These are phyloP conservation scores for Smittia aterrima DNA, from an alignment of 2,888 invertebrate genomes.

Conservation along the genomic window DNA sequence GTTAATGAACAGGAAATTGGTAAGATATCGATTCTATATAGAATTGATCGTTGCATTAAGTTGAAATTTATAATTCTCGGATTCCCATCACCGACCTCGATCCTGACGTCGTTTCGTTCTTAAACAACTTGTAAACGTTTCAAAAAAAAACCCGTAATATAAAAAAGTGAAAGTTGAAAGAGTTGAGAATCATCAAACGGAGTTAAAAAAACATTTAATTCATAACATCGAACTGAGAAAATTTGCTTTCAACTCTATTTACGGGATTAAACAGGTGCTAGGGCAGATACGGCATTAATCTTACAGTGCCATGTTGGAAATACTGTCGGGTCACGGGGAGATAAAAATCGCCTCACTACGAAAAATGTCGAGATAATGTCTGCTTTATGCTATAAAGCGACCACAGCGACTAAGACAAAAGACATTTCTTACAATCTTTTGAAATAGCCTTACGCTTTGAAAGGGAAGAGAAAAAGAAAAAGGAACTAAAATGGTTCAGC, in stretches of 20 bases:
- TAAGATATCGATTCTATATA: constrained; percentile 27
- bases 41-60: background rate
- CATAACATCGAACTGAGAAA: too few species aligned
- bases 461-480: background rate
- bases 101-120: too few species aligned
- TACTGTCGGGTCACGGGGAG: background rate
- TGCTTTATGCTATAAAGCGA: background rate
- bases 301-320: background rate
- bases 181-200: too few species aligned
- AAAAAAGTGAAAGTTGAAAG: too few species aligned
- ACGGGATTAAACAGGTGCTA: background rate
- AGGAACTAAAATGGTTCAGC: background rate
- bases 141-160: too few species aligned
- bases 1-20: constrained; percentile 33
- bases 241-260: too few species aligned
- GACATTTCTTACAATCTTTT: background rate
- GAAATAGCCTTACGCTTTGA: background rate
- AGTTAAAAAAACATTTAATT: too few species aligned
- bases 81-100: too few species aligned
- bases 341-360: background rate
- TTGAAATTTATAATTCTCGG: background rate
- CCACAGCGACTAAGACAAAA: background rate
- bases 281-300: background rate
- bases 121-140: too few species aligned
- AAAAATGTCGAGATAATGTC: background rate